Conservation (phyloP, 1,140 invertebrate genomes). For the Luehdorfia chinensis region DNA sequence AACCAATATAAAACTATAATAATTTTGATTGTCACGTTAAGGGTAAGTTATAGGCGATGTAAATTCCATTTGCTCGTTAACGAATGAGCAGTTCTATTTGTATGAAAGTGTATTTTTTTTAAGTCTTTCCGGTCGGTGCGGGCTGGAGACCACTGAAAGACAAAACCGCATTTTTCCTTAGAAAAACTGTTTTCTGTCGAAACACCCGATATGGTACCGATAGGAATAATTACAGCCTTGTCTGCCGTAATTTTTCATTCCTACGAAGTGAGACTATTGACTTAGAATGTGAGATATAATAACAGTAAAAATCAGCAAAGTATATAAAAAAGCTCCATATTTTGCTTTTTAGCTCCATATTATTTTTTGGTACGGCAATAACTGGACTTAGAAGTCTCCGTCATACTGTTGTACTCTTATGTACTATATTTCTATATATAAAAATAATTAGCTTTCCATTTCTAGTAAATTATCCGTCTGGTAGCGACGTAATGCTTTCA, state of each 20-base stretch:
- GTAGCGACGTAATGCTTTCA: no score
- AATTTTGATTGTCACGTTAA: slow-evolving; percentile 5
- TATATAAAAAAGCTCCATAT: no score
- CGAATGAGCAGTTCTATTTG: slow-evolving; percentile 7
- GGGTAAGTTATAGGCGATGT: slow-evolving; percentile 1
- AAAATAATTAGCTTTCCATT: no score
- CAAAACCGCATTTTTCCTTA: slow-evolving; percentile 16
- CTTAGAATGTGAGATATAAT: neutral
- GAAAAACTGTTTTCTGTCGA: slow-evolving; percentile 11
- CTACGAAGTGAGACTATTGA: slow-evolving; percentile 1
- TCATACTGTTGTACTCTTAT: no score
- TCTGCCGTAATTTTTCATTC: slow-evolving; percentile 9
- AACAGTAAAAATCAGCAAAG: neutral
- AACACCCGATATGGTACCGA: slow-evolving; percentile 7
- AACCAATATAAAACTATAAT: no score
- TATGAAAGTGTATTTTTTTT: slow-evolving; percentile 15
- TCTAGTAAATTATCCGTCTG: no score
- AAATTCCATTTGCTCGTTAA: slow-evolving; percentile 3
- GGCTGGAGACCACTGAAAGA: slow-evolving; percentile 6
- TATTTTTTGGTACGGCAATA: no score
- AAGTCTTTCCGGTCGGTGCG: slow-evolving; percentile 14
- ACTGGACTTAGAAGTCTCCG: no score
- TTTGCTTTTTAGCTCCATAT: no score
- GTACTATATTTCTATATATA: no score
- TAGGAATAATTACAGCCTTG: slow-evolving; percentile 4